phyloP scores from a whole-genome alignment of 2,797 vertebrate genomes.

The Pipistrellus kuhlii region DNA sequence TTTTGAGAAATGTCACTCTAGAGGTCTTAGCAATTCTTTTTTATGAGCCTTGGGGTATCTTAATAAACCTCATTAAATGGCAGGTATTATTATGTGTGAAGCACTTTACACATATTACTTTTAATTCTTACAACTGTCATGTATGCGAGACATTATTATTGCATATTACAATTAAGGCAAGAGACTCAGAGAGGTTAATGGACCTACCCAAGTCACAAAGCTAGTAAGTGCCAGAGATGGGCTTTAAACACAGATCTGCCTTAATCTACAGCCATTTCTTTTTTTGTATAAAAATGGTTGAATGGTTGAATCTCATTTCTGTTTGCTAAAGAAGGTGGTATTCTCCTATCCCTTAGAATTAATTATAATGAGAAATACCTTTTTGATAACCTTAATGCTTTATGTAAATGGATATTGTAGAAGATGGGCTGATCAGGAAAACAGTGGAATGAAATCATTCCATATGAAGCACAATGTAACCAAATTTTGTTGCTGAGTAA shows the following conservation, averaged over 20 bases:
- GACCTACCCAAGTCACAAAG: neutral
- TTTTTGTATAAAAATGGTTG: neutral
- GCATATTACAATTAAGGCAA: neutral
- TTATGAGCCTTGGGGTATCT: neutral
- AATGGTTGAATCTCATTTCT: neutral
- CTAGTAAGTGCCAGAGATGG: neutral
- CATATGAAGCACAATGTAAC: constrained; percentile 61
- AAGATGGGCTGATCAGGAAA: constrained; percentile 46
- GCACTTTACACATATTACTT: constrained; percentile 23
- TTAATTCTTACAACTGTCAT: constrained; percentile 29
- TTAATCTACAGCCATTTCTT: neutral
- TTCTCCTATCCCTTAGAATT: constrained; percentile 2
- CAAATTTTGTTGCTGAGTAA: constrained; percentile 74
- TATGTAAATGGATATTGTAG: neutral
- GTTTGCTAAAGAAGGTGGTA: neutral
- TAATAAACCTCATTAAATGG: neutral
- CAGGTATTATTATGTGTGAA: neutral
- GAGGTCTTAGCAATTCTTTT: neutral
- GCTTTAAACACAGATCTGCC: constrained; percentile 7
- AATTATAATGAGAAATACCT: constrained; percentile 2
- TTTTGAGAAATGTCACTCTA: neutral
- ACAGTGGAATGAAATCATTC: constrained; percentile 68
- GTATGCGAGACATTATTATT: neutral
- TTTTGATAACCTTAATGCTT: constrained; percentile 45
- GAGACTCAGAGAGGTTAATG: constrained; percentile 32